Percentiles rank a stretch among this genome's conserved stretches.
phyloP scores from a whole-genome alignment of 1,140 invertebrate genomes.

The Saxidomus purpurata region DNA sequence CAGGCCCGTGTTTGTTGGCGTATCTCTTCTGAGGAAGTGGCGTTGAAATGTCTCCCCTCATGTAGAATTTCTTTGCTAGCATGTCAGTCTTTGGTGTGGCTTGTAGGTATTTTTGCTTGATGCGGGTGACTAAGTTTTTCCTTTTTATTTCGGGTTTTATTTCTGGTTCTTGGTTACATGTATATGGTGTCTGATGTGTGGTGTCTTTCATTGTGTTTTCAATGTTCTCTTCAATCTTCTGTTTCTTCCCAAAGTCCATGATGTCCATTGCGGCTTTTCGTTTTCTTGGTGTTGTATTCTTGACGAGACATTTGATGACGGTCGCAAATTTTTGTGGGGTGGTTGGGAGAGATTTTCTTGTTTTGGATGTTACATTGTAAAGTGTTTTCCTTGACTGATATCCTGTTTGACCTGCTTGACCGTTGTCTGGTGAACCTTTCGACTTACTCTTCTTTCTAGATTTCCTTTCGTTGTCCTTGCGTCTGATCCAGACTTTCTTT shows the following conservation, averaged over 20 bases:
- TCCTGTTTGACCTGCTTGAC: background rate
- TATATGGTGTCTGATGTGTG: too few species aligned
- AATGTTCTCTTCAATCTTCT: too few species aligned
- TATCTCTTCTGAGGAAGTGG: too few species aligned
- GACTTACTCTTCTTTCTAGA: background rate
- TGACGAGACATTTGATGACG: background rate
- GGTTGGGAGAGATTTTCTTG: background rate
- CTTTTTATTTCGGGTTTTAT: too few species aligned
- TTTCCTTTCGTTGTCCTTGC: background rate
- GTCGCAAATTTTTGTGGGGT: slow-evolving; percentile 7
- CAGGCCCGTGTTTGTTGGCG: too few species aligned
- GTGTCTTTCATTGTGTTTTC: too few species aligned
- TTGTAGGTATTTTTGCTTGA: too few species aligned
- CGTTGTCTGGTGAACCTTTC: background rate
- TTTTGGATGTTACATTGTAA: slow-evolving; percentile 16
- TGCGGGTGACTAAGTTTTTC: too few species aligned
- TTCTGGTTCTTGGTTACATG: too few species aligned
- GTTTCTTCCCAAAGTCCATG: background rate
- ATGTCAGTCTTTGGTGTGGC: too few species aligned
- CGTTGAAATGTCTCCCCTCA: too few species aligned
- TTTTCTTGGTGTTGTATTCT: slow-evolving; percentile 15
- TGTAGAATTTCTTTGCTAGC: too few species aligned
- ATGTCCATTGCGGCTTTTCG: background rate
- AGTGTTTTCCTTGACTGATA: slow-evolving; percentile 26
- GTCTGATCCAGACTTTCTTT: slow-evolving; percentile 7